Percentiles rank a stretch among this genome's conserved stretches.
These are phyloP conservation scores for Drosophila differens DNA, from an alignment of 2,888 invertebrate genomes.

Conservation along the genomic window DNA sequence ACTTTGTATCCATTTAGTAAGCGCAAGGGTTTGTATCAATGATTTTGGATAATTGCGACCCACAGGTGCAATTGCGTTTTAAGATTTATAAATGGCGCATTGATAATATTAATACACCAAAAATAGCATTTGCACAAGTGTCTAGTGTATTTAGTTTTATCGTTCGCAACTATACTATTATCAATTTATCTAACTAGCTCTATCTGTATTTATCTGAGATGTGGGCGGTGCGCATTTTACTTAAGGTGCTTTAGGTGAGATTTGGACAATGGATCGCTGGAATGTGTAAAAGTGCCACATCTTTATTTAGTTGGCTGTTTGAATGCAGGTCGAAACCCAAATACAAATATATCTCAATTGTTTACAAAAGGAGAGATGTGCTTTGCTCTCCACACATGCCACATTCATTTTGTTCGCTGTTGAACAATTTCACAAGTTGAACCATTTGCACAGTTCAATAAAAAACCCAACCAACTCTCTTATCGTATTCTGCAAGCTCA, in stretches of 20 bases:
- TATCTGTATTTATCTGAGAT: conserved; percentile 1
- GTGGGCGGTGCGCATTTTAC: conserved; percentile 40
- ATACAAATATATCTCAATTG: background rate
- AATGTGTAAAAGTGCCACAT: conserved; percentile 8
- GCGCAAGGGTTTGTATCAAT: conserved; percentile 43
- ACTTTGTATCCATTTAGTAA: background rate
- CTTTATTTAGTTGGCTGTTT: background rate
- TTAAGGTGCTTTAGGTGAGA: background rate
- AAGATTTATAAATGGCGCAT: conserved; percentile 26
- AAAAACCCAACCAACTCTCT: background rate
- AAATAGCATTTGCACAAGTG: conserved; percentile 22
- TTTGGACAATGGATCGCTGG: background rate
- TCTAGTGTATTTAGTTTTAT: conserved; percentile 43
- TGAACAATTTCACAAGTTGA: background rate
- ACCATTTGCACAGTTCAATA: background rate
- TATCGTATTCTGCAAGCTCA: conserved; percentile 2
- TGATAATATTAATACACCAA: conserved; percentile 1
- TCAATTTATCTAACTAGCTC: background rate
- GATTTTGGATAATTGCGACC: conserved; percentile 12
- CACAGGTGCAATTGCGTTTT: conserved; percentile 76
- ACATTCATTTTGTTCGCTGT: background rate
- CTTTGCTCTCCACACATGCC: conserved; percentile 8
- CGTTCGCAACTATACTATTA: conserved; percentile 33
- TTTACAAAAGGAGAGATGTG: conserved; percentile 1
- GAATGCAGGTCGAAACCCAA: background rate